Evolutionary conservation across 2,797 vertebrate species (phyloP), one percentile per base, ranked within the genome.

Genomic region (Hippocampus kuda): DNA sequence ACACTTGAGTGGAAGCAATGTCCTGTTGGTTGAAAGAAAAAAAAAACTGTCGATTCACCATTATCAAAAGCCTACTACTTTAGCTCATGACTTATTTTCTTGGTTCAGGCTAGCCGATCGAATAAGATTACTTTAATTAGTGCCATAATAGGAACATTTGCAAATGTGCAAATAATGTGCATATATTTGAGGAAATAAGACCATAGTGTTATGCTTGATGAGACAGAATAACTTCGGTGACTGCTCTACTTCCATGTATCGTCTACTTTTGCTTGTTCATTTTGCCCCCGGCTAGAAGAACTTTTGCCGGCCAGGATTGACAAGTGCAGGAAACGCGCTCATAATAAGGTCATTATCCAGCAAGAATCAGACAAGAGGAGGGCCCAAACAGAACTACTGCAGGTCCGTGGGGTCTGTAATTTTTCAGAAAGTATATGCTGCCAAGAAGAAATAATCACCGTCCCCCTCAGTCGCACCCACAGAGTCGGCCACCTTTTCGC

Each of bases 401-500:
- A 59, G 65, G 15, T 59, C 70, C 68, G 42, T 71, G 62, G 66
- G 69, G 62, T 65, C 62, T 65, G 42, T 51, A 67, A 70, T 72
- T 68, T 65, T 42, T 67, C 18, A 34, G 16, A 61, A 34, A 61
- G 16, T 34, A 34, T 38, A 61, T 34, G 15, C 15, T 38, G 7
- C 27, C 30, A 38, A 6, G 46, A 68, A 68, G 74, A 66, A 76
- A 71, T 72, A 62, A 80, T 79, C 48, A 30, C 71, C 71, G 70
- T 71, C 65, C 57, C 72, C 78, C 70, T 71, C 79, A 74, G 72
- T 84, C 61, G 6, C 18, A 13, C 18, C 61, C 77, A 82, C 78
- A 72, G 78, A 82, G 76, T 69, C 76, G 70, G 70, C 72, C 77
- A 65, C 72, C 69, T 72, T 66, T 69, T 24, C 6, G 77, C 49